Evolutionary conservation across 2,888 invertebrate genomes (phyloP).

Genomic region (Tenthredo notha): DNA sequence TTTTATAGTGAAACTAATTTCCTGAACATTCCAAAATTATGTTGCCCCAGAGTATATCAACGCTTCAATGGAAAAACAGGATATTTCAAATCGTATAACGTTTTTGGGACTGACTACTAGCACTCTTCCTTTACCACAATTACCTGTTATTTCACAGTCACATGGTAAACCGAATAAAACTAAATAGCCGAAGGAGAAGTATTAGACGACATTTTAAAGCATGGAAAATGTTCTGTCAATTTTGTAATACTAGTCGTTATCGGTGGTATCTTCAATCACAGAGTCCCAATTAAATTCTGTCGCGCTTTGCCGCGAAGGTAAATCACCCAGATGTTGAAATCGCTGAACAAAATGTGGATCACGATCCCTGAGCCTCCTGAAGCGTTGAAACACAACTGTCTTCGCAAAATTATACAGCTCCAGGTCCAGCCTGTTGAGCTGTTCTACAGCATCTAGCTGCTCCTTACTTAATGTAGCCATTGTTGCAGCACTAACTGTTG

Average conservation of each 20-base stretch:
- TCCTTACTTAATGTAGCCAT: conserved; percentile 87
- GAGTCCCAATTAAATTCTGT: conserved; percentile 95
- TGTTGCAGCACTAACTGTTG: conserved; percentile 91
- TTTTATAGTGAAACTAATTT: background rate
- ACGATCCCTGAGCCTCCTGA: conserved; percentile 88
- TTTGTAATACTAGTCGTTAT: conserved; percentile 61
- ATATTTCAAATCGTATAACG: background rate
- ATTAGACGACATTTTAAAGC: background rate
- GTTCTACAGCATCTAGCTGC: conserved; percentile 88
- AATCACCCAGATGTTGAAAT: conserved; percentile 91
- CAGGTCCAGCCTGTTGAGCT: conserved; percentile 93
- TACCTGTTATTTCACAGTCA: background rate
- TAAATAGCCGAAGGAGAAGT: background rate
- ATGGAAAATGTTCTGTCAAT: conserved; percentile 12
- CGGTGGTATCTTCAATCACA: conserved; percentile 85
- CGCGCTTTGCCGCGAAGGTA: conserved; percentile 86
- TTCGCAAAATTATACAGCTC: conserved; percentile 97
- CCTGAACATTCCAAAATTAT: background rate
- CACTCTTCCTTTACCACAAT: conserved; percentile 8
- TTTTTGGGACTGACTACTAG: background rate
- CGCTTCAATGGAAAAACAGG: background rate
- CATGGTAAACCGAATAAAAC: background rate
- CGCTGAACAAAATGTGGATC: conserved; percentile 91
- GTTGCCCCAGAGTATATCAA: background rate
- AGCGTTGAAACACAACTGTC: conserved; percentile 91